Conservation (phyloP, 2,113 vertebrate species). For the Synchiropus splendidus region DNA sequence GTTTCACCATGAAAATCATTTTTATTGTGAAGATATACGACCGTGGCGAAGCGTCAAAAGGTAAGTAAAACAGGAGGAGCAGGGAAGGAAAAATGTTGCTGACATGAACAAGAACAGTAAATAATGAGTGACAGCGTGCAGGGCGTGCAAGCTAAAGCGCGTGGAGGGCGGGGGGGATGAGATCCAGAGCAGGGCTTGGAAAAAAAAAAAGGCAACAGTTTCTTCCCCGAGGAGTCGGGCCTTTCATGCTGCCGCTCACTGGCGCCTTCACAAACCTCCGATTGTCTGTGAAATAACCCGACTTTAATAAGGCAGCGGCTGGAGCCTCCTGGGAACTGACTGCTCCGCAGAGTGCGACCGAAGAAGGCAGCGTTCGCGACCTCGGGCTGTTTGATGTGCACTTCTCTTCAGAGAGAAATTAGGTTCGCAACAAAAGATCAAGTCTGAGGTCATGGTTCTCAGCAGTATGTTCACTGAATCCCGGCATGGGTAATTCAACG, state of each 20-base stretch:
- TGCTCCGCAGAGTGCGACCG: background rate
- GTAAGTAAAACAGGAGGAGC: slow-evolving; percentile 6
- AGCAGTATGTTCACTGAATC: background rate
- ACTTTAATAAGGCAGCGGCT: slow-evolving; percentile 61
- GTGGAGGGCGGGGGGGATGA: slow-evolving; percentile 22
- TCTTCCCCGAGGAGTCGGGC: slow-evolving; percentile 67
- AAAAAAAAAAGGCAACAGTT: slow-evolving; percentile 60
- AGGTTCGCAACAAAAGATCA: no score
- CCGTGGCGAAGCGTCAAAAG: background rate
- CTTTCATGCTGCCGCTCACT: slow-evolving; percentile 72
- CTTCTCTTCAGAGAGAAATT: no score
- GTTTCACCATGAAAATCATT: no score
- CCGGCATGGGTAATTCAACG: no score
- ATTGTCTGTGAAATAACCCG: slow-evolving; percentile 74
- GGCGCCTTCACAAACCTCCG: slow-evolving; percentile 72
- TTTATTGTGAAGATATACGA: no score
- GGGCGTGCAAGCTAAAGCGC: slow-evolving; percentile 27
- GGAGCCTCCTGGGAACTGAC: slow-evolving; percentile 38
- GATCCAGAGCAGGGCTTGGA: slow-evolving; percentile 44
- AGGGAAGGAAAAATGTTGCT: slow-evolving; percentile 21
- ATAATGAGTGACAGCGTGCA: slow-evolving; percentile 47
- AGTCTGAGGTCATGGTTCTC: no score
- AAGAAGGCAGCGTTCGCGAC: slow-evolving; percentile 1
- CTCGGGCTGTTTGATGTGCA: background rate
- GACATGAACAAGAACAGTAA: slow-evolving; percentile 32